Conservation (phyloP, 2,888 invertebrate genomes). For the Ennomos erosarius region DNA sequence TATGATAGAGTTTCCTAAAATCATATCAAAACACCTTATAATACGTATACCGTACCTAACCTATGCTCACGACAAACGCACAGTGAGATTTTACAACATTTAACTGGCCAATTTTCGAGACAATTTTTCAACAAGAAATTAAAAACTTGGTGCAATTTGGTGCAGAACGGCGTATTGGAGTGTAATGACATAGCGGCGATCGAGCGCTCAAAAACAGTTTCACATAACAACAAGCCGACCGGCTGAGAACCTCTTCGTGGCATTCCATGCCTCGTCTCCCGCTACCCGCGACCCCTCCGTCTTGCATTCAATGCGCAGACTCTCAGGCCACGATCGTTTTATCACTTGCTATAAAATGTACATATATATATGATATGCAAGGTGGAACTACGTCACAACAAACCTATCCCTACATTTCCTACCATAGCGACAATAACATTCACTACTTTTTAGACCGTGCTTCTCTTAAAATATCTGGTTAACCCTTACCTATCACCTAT, state of each 20-base stretch:
- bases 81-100: constrained; percentile 1
- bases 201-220: constrained; percentile 71
- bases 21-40: no score
- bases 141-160: constrained; percentile 4
- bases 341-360: constrained; percentile 40
- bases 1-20: no score
- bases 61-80: constrained; percentile 5
- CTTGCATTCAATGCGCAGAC: constrained; percentile 77
- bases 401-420: background rate
- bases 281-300: constrained; percentile 52
- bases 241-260: constrained; percentile 77
- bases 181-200: constrained; percentile 48
- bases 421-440: background rate
- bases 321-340: constrained; percentile 65
- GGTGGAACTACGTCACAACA: constrained; percentile 18
- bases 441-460: background rate
- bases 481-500: no score
- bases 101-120: constrained; percentile 6
- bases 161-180: constrained; percentile 26
- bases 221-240: constrained; percentile 77
- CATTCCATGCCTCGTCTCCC: constrained; percentile 76
- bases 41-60: no score
- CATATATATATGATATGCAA: background rate
- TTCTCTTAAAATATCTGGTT: no score
- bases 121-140: background rate